Conservation (phyloP, 35 echinoderm and acorn worm genomes). For the Patiria miniata region DNA sequence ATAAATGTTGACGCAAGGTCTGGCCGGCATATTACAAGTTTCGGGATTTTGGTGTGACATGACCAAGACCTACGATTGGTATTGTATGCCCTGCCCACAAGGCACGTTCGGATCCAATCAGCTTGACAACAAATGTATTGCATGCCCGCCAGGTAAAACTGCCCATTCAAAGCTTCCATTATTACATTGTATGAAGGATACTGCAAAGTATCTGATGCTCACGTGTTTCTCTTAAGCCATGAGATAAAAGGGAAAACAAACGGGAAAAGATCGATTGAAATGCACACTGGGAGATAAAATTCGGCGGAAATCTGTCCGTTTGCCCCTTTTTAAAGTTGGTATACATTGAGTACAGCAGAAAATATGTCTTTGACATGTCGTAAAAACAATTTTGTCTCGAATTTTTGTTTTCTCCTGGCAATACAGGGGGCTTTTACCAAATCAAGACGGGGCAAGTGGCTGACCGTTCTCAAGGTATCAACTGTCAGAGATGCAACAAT, state of each 20-base stretch:
- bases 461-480: not conserved
- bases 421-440: slow-evolving; percentile 66
- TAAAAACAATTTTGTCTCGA: no score
- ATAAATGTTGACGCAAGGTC: not conserved
- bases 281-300: no score
- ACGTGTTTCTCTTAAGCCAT: not conserved
- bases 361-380: no score
- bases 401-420: not conserved
- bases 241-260: not conserved
- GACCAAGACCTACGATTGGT: not conserved
- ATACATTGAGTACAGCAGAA: no score
- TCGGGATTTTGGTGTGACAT: not conserved
- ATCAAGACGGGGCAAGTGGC: slow-evolving; percentile 31
- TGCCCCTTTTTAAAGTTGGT: not conserved
- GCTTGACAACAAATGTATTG: not conserved
- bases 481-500: slow-evolving; percentile 33
- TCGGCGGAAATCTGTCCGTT: no score
- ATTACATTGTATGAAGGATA: not conserved
- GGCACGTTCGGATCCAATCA: not conserved
- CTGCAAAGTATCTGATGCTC: not conserved
- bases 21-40: not conserved
- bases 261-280: not conserved
- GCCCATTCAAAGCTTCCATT: not conserved
- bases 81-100: not conserved
- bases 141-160: not conserved